phyloP scores from a whole-genome alignment of 35 echinoderm and acorn worm species.

The Apostichopus parvimensis region DNA sequence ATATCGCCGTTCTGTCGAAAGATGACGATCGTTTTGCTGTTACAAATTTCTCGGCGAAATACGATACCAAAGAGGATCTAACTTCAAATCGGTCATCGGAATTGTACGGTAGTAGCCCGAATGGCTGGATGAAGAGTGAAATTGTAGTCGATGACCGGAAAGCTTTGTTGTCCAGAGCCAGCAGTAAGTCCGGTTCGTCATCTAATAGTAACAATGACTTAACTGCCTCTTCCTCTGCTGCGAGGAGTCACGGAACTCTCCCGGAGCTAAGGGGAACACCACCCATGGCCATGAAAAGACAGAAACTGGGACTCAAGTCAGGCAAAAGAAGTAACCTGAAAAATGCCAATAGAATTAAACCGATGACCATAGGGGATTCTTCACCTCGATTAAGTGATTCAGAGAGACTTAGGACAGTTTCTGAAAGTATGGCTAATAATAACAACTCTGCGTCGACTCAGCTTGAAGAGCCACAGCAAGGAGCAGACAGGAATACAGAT shows the following conservation, averaged over 20 bases:
- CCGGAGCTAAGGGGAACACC: slow-evolving; percentile 30
- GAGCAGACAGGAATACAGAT: not conserved
- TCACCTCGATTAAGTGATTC: not conserved
- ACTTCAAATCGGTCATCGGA: not conserved
- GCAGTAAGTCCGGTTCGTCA: slow-evolving; percentile 12
- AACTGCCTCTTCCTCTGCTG: not conserved
- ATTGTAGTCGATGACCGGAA: not conserved
- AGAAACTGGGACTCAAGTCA: slow-evolving; percentile 8
- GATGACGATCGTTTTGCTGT: not conserved
- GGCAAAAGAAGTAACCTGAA: not conserved
- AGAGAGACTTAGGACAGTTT: slow-evolving; percentile 3
- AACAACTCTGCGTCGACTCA: slow-evolving; percentile 40
- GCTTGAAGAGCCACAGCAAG: not conserved
- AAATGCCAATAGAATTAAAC: slow-evolving; percentile 20
- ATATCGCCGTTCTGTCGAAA: not conserved
- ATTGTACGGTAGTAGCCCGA: not conserved
- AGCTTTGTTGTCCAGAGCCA: slow-evolving; percentile 26
- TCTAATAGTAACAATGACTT: not conserved
- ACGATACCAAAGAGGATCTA: not conserved
- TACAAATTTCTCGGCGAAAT: slow-evolving; percentile 1
- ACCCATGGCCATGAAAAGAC: not conserved
- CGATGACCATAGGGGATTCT: not conserved
- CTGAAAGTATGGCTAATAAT: slow-evolving; percentile 36
- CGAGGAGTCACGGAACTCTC: not conserved
- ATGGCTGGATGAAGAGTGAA: slow-evolving; percentile 12